Conservation (phyloP, 2,797 vertebrate genomes). For the Phrynocephalus vlangalii region DNA sequence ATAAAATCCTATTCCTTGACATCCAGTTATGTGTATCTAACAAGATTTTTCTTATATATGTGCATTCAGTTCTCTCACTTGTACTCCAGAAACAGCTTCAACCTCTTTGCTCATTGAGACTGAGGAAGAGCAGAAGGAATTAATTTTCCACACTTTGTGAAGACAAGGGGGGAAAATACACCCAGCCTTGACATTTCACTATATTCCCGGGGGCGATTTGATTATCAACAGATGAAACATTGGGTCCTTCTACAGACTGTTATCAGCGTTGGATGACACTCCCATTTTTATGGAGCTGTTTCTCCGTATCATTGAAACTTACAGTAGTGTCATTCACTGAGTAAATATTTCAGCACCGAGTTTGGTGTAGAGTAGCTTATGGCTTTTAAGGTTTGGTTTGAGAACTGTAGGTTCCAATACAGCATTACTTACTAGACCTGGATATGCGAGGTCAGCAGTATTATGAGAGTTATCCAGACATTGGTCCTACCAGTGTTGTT, state of each 20-base stretch:
- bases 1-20: neutral
- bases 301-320: constrained; percentile 45
- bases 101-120: constrained; percentile 10
- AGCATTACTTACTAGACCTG: constrained; percentile 13
- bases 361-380: constrained; percentile 32
- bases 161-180: constrained; percentile 14
- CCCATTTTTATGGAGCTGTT: constrained; percentile 41
- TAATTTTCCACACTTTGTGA: constrained; percentile 38
- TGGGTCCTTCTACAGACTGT: constrained; percentile 38
- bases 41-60: neutral
- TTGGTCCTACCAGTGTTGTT: neutral
- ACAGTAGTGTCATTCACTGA: constrained; percentile 31
- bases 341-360: constrained; percentile 41
- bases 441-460: neutral
- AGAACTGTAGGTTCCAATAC: constrained; percentile 17
- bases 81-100: neutral
- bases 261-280: constrained; percentile 51
- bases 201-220: constrained; percentile 28
- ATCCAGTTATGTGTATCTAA: neutral
- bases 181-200: constrained; percentile 12
- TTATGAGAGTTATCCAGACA: neutral
- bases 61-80: neutral
- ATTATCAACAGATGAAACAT: constrained; percentile 58
- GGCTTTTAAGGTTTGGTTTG: neutral
- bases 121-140: constrained; percentile 26